Evolutionary conservation across 2,888 invertebrate genomes (phyloP).

Genomic region (Heliconius ismenius): DNA sequence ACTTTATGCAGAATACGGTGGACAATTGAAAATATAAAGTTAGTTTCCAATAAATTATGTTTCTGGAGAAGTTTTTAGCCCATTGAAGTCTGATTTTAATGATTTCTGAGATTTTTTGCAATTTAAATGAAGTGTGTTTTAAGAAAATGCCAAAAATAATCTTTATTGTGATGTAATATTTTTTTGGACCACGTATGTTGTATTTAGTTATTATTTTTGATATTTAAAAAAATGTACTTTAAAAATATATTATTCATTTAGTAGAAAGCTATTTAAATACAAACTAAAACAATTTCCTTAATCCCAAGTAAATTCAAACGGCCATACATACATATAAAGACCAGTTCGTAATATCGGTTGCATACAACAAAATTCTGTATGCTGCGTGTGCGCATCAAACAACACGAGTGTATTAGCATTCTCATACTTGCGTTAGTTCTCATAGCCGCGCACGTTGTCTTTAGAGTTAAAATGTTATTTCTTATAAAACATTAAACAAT

Average conservation of each 20-base stretch:
- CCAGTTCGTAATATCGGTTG: slow-evolving; percentile 51
- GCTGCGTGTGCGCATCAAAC: slow-evolving; percentile 63
- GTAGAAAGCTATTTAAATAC: not conserved
- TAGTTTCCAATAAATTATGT: slow-evolving; percentile 12
- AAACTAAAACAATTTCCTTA: not conserved
- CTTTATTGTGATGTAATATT: no score
- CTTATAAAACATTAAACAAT: slow-evolving; percentile 10
- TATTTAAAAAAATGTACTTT: no score
- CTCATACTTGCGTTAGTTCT: slow-evolving; percentile 72
- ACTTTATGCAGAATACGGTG: slow-evolving; percentile 16
- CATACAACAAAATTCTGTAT: slow-evolving; percentile 60
- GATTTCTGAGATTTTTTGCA: slow-evolving; percentile 28
- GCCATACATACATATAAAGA: slow-evolving; percentile 15
- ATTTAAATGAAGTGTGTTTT: slow-evolving; percentile 4
- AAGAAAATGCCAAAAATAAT: not conserved
- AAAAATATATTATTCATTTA: no score
- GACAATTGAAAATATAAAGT: slow-evolving; percentile 3
- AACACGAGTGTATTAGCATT: slow-evolving; percentile 79
- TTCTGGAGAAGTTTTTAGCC: slow-evolving; percentile 9
- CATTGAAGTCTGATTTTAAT: slow-evolving; percentile 25
- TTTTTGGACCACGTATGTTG: no score
- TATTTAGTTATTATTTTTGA: no score
- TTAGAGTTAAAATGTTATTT: slow-evolving; percentile 23
- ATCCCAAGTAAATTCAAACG: not conserved
- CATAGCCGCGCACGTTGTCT: slow-evolving; percentile 54